Evolutionary conservation across 37 sponge, comb jelly and placozoan genomes (phyloP).

Genomic region (Eunapius fragilis): DNA sequence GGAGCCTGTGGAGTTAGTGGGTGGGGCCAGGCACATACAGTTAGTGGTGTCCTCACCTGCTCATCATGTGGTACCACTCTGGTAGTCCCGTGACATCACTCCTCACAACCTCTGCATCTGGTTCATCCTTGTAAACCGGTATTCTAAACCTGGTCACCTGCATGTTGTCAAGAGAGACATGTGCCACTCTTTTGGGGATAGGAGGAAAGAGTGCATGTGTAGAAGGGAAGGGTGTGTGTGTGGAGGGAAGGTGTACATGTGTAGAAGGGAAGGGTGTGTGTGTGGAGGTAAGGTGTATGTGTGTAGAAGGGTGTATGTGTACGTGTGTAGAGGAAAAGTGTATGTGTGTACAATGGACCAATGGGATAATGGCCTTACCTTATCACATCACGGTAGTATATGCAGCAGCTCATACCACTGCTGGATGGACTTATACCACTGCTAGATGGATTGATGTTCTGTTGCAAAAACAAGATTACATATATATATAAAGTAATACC

Average conservation of each 20-base stretch:
- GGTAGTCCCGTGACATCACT: constrained; percentile 28
- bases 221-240: too few species aligned
- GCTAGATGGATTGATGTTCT: constrained; percentile 69
- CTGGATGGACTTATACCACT: too few species aligned
- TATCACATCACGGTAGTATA: constrained; percentile 61
- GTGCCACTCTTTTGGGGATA: neutral
- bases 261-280: too few species aligned
- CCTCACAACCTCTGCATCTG: constrained; percentile 36
- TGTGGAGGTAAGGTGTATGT: too few species aligned
- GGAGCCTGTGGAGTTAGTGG: neutral
- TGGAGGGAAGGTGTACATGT: too few species aligned
- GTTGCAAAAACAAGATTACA: neutral
- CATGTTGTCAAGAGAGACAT: constrained; percentile 11
- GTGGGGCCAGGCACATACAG: neutral
- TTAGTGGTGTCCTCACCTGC: neutral
- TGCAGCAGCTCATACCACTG: constrained; percentile 58
- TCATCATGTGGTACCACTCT: constrained; percentile 6
- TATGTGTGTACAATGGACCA: neutral
- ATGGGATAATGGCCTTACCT: constrained; percentile 21
- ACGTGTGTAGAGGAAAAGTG: too few species aligned
- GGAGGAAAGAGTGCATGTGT: too few species aligned
- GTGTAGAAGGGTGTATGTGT: too few species aligned
- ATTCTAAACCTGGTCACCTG: constrained; percentile 72
- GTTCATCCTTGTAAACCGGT: constrained; percentile 10
- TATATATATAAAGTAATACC: neutral